A percentile compares a stretch with the other conserved stretches of the same genome.
These are phyloP conservation scores for Craseonycteris thonglongyai DNA, from an alignment of 2,113 vertebrate species.

Conservation along the genomic window DNA sequence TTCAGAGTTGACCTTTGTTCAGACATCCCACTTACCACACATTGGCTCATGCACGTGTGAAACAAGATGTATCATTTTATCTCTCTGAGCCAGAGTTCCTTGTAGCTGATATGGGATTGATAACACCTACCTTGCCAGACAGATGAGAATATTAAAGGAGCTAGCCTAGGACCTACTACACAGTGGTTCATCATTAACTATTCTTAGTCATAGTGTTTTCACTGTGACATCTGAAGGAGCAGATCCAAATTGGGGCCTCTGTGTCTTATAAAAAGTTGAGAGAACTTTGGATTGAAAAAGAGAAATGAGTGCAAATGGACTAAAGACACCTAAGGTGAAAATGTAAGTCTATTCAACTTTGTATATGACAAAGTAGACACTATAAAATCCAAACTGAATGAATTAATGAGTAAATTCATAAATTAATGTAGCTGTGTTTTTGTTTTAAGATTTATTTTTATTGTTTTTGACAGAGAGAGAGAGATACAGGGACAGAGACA, in stretches of 20 bases:
- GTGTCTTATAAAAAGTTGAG: background rate
- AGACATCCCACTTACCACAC: background rate
- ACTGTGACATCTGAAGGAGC: background rate
- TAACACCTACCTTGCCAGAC: background rate
- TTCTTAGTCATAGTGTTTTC: background rate
- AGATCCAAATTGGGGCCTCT: background rate
- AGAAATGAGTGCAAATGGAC: background rate
- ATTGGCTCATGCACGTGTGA: background rate
- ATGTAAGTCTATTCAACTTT: background rate
- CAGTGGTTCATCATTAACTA: background rate
- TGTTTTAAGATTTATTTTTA: too few species aligned
- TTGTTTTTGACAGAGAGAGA: too few species aligned
- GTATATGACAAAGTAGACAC: background rate
- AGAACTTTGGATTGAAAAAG: background rate
- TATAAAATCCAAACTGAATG: too few species aligned
- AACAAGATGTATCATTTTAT: background rate
- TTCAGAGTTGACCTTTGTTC: background rate
- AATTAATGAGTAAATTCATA: too few species aligned
- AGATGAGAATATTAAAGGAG: background rate
- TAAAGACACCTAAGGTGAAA: background rate
- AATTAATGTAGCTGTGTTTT: too few species aligned
- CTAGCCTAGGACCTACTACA: background rate
- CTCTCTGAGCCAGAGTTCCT: background rate
- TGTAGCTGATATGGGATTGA: background rate
- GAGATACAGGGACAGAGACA: too few species aligned